These are phyloP conservation scores for Halocynthia aurantium DNA, from an alignment of 23 tunicate genomes.

Conservation along the genomic window DNA sequence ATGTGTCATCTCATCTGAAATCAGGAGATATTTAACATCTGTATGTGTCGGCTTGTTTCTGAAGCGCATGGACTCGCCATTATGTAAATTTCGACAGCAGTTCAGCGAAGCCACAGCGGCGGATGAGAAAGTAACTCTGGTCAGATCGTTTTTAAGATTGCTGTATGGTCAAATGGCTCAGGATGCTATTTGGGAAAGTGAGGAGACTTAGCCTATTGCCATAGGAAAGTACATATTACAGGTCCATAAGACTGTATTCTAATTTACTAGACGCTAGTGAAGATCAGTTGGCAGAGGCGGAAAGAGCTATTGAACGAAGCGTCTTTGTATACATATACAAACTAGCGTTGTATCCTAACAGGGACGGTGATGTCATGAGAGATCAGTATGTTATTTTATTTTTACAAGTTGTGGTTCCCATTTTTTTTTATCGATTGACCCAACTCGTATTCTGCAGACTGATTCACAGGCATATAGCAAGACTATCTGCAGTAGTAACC, in stretches of 20 bases:
- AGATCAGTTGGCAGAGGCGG: constrained; percentile 66
- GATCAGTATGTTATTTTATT: constrained; percentile 62
- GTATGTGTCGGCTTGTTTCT: constrained; percentile 68
- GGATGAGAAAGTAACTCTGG: constrained; percentile 72
- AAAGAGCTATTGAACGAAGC: constrained; percentile 55
- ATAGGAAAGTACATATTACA: no score
- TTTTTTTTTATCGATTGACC: background rate
- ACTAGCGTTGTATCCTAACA: constrained; percentile 81
- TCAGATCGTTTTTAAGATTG: constrained; percentile 42
- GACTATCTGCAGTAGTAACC: constrained; percentile 60
- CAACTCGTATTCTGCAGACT: constrained; percentile 23
- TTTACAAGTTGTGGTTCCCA: background rate
- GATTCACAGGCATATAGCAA: constrained; percentile 58
- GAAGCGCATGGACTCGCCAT: constrained; percentile 31
- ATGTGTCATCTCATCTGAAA: background rate
- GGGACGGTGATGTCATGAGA: constrained; percentile 69
- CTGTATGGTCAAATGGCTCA: constrained; percentile 51
- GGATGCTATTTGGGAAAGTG: constrained; percentile 75
- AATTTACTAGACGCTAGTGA: constrained; percentile 37
- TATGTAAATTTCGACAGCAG: constrained; percentile 28
- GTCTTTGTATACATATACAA: constrained; percentile 63
- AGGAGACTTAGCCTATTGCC: background rate
- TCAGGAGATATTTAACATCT: constrained; percentile 61
- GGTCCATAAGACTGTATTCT: no score
- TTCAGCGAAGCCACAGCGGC: constrained; percentile 33